These are phyloP conservation scores for Paratilapia polleni DNA, from an alignment of 2,113 vertebrate genomes.

Conservation along the genomic window DNA sequence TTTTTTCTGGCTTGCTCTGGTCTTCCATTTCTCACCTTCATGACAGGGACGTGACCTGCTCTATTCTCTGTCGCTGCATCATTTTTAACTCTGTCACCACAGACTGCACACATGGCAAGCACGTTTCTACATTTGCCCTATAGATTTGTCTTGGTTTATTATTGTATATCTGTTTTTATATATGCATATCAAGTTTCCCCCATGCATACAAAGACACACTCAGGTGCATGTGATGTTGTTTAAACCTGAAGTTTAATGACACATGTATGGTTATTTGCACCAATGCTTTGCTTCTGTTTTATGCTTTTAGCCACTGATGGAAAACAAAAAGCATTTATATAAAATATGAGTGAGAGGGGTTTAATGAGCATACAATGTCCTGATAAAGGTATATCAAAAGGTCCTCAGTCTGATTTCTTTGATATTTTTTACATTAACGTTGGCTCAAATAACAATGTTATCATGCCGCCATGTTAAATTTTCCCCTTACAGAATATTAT, in stretches of 20 bases:
- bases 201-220: not conserved
- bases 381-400: too few species aligned
- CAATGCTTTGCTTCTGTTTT: not conserved
- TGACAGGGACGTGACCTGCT: not conserved
- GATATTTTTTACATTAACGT: not conserved
- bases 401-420: not conserved
- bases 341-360: not conserved
- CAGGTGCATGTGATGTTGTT: not conserved
- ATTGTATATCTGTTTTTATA: not conserved
- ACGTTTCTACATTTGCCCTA: not conserved
- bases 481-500: too few species aligned
- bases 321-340: not conserved
- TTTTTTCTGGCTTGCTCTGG: not conserved
- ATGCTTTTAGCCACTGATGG: not conserved
- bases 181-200: not conserved
- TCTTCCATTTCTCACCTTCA: not conserved
- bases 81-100: slow-evolving; percentile 6
- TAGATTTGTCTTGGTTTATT: not conserved
- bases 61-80: not conserved
- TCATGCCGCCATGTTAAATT: too few species aligned
- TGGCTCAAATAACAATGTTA: too few species aligned
- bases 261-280: not conserved
- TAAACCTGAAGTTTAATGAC: not conserved
- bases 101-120: not conserved
- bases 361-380: too few species aligned